A percentile compares a stretch with the other conserved stretches of the same genome.
phyloP scores from a whole-genome alignment of 1,140 invertebrate species.

The Bathynomus jamesi region DNA sequence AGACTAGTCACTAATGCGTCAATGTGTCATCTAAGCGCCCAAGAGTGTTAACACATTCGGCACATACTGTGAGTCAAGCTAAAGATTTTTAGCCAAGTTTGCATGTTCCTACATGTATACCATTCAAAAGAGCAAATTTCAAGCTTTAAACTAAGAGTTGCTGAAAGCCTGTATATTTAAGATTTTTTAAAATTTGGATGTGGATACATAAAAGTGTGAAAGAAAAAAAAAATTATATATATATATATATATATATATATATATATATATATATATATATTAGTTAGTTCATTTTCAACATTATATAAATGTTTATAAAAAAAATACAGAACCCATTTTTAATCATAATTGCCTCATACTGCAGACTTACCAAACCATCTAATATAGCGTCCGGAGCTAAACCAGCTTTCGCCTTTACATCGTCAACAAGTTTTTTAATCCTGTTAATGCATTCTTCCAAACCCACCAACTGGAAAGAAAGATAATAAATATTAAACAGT shows the following conservation, averaged over 20 bases:
- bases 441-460: background rate
- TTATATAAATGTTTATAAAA: too few relatives aligned
- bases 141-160: too few relatives aligned
- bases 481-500: background rate
- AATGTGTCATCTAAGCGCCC: too few relatives aligned
- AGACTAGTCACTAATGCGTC: too few relatives aligned
- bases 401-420: background rate
- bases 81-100: too few relatives aligned
- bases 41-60: too few relatives aligned
- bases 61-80: too few relatives aligned
- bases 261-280: background rate
- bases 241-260: conserved; percentile 3
- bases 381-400: background rate
- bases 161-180: background rate
- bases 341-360: too few relatives aligned
- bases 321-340: too few relatives aligned
- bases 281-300: too few relatives aligned
- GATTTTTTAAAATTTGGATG: background rate
- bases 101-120: too few relatives aligned
- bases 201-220: background rate
- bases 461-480: background rate
- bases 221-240: background rate
- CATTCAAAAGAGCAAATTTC: too few relatives aligned
- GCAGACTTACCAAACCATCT: background rate
- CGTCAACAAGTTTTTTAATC: background rate